Evolutionary conservation across 2,797 vertebrate species (phyloP).

Genomic region (Poliocrania exsul): DNA sequence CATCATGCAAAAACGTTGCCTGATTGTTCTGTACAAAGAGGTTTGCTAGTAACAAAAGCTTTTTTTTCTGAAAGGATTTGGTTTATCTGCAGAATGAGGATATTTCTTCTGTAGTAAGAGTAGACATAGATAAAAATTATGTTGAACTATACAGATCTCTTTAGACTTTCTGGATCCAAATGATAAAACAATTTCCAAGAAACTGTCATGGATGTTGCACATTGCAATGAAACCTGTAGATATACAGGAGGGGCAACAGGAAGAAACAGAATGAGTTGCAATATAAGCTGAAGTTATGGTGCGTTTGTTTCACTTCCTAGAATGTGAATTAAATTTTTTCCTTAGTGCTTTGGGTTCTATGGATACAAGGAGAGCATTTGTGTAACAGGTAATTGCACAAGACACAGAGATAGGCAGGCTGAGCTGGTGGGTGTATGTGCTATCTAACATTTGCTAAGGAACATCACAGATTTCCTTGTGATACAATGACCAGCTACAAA

Average conservation of each 20-base stretch:
- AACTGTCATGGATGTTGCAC: neutral
- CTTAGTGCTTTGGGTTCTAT: neutral
- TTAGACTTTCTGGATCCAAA: slow-evolving; percentile 5
- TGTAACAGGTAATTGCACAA: neutral
- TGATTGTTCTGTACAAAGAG: neutral
- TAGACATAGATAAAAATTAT: neutral
- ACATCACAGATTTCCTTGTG: neutral
- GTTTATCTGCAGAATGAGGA: neutral
- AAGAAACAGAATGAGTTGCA: neutral
- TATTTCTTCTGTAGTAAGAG: neutral
- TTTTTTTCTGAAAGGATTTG: neutral
- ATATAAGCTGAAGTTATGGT: neutral
- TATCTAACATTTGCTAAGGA: neutral
- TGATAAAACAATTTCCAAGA: neutral
- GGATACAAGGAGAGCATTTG: neutral
- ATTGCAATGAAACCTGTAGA: neutral
- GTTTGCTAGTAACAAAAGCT: neutral
- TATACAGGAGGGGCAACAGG: neutral
- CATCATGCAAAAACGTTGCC: neutral
- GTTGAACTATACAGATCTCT: neutral
- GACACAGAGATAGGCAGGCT: neutral
- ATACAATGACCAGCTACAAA: neutral
- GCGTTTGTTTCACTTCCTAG: neutral
- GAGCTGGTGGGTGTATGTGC: accelerated
- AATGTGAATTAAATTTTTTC: neutral